Evolutionary conservation across 2,113 vertebrate genomes (phyloP), one percentile per base, ranked within the genome.

Genomic region (Acanthochromis polyacanthus): DNA sequence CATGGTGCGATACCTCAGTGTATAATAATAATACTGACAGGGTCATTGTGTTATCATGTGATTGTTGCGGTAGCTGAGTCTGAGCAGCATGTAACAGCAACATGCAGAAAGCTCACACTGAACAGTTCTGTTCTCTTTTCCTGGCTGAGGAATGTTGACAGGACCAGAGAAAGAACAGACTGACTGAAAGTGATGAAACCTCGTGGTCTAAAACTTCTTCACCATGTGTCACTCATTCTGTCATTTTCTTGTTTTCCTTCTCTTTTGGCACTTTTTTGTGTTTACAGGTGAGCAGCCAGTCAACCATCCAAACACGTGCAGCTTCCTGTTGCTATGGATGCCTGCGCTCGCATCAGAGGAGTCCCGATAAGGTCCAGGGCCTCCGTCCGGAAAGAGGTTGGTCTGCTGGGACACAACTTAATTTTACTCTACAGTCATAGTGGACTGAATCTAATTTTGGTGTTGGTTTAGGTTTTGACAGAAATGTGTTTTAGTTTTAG

Each of bases 301-400:
- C 74, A 61, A 55, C 57, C 73, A 50, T 38, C 46, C 55, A 68
- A 57, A 50, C 56, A 23, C 50, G 10, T 74, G 64, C 70, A 75
- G 57, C 73, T 67, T 71, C 63, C 12, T 68, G 73, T 80, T 84
- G 82, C 76, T 55, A 99, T 99, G 98, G 97, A 98, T 17, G 62
- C 91, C 36, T 95, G 93, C 36, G 70, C 93, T 71, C 94, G 93
- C 75, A 90, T 95, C 75, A 94, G 92, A 91, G 94, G 94, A 77
- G 94, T 88, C 81, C 95, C 90, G 10, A 15, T 91, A 38, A 97
- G 96, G 89, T 92, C 94, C 63, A 96, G 94, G 83, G 69, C 95
- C 53, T 93, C 95, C n/a, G 77, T 97, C 61, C 95, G 94, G 88
- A 99, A 96, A 90, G 90, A 92, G 92, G 89, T 93, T 6, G 56